Evolutionary conservation across 2,797 vertebrate genomes (phyloP).

Genomic region (Parotocinclus haroldoi): DNA sequence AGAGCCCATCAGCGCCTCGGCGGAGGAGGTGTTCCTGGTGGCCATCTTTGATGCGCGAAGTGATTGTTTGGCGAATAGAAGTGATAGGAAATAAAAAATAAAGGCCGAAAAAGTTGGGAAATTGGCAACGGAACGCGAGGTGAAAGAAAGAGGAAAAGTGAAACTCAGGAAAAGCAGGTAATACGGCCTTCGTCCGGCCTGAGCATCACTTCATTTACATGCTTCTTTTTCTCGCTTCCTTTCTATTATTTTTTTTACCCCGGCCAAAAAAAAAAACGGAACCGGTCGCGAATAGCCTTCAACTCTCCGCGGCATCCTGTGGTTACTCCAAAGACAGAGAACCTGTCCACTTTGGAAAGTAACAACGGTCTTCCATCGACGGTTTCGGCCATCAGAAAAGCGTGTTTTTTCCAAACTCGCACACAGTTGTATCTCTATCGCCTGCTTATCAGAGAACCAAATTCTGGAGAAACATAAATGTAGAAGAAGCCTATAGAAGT

Average conservation of each 20-base stretch:
- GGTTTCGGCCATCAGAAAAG: no score
- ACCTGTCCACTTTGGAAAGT: background rate
- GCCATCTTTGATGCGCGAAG: constrained; percentile 79
- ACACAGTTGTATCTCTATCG: constrained; percentile 5
- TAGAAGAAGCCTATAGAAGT: no score
- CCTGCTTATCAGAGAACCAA: no score
- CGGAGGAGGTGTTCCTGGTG: constrained; percentile 77
- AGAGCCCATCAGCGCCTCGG: constrained; percentile 56
- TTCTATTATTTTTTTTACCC: constrained; percentile 33
- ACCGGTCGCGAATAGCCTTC: constrained; percentile 14
- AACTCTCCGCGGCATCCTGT: background rate
- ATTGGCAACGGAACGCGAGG: constrained; percentile 40
- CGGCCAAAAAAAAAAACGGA: constrained; percentile 28
- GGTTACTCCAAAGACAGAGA: background rate
- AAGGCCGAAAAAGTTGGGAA: constrained; percentile 43
- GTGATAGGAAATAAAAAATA: constrained; percentile 65
- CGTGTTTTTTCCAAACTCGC: no score
- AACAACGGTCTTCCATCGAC: no score
- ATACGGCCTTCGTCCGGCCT: constrained; percentile 9
- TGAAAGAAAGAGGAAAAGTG: constrained; percentile 48
- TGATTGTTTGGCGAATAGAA: constrained; percentile 80
- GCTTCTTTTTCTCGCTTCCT: constrained; percentile 25
- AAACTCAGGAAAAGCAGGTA: constrained; percentile 67
- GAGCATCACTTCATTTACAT: constrained; percentile 26
- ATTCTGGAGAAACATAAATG: no score